Evolutionary conservation across 2,113 vertebrate species (phyloP).

Genomic region (Equus quagga): DNA sequence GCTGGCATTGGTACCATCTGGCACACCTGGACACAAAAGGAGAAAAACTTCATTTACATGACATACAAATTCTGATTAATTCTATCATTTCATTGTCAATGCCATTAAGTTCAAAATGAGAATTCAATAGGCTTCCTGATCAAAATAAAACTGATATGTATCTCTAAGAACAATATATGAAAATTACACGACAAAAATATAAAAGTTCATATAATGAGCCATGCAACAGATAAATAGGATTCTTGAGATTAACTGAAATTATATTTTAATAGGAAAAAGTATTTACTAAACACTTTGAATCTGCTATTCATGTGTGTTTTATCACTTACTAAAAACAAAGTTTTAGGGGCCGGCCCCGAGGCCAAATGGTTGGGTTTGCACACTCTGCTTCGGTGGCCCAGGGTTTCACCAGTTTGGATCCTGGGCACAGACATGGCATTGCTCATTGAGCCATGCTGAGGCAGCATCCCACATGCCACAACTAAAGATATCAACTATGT

Average conservation of each 20-base stretch:
- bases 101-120: neutral
- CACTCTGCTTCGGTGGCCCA: too few species aligned
- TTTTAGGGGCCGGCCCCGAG: neutral
- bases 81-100: neutral
- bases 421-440: too few species aligned
- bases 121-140: neutral
- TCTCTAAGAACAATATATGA: constrained; percentile 7
- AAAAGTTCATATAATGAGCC: neutral
- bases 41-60: neutral
- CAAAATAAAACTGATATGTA: constrained; percentile 56
- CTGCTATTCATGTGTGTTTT: neutral
- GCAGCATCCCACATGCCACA: too few species aligned
- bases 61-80: neutral
- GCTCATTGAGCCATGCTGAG: too few species aligned
- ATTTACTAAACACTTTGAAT: constrained; percentile 18
- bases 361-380: too few species aligned
- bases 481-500: too few species aligned
- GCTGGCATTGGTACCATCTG: constrained; percentile 96
- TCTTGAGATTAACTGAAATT: constrained; percentile 26
- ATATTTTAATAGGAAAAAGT: constrained; percentile 13
- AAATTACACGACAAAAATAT: neutral
- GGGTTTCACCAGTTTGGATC: too few species aligned
- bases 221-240: constrained; percentile 19
- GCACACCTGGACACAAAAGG: constrained; percentile 89
- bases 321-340: constrained; percentile 30